Evolutionary conservation across 2,888 invertebrate species (phyloP).

Genomic region (Ariolimax columbianus): DNA sequence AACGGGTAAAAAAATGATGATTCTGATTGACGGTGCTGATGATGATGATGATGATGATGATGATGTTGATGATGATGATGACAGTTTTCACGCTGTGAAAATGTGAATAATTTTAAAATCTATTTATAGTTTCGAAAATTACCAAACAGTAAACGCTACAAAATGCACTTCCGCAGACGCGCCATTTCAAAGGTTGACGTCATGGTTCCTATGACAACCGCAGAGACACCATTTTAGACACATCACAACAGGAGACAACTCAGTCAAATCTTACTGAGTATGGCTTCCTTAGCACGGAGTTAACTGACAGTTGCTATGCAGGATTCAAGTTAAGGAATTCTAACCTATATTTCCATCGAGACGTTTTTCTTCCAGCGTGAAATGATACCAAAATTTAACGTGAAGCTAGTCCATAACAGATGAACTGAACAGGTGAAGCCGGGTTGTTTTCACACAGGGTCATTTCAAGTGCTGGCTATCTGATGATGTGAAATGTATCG

Average conservation of each 20-base stretch:
- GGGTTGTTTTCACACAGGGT: background rate
- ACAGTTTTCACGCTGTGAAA: too few relatives aligned
- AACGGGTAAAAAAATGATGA: too few relatives aligned
- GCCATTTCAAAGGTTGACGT: background rate
- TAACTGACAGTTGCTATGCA: background rate
- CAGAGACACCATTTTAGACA: background rate
- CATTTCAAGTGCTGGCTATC: background rate
- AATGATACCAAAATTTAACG: too few relatives aligned
- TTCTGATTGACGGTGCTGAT: too few relatives aligned
- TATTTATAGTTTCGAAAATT: background rate
- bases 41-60: too few relatives aligned
- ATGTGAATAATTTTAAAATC: background rate
- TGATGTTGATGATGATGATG: too few relatives aligned
- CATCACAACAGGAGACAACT: background rate
- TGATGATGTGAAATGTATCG: background rate
- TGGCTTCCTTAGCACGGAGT: background rate
- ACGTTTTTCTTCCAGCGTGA: too few relatives aligned
- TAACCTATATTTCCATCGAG: too few relatives aligned
- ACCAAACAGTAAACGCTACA: background rate
- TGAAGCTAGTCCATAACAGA: too few relatives aligned
- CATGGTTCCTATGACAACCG: background rate
- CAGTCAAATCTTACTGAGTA: background rate
- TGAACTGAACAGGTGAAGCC: too few relatives aligned
- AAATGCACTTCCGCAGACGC: slow-evolving; percentile 8
- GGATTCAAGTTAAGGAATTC: background rate